Conservation (phyloP, 92 coral and sea anemone species). For the Chrysogorgia sp. region DNA sequence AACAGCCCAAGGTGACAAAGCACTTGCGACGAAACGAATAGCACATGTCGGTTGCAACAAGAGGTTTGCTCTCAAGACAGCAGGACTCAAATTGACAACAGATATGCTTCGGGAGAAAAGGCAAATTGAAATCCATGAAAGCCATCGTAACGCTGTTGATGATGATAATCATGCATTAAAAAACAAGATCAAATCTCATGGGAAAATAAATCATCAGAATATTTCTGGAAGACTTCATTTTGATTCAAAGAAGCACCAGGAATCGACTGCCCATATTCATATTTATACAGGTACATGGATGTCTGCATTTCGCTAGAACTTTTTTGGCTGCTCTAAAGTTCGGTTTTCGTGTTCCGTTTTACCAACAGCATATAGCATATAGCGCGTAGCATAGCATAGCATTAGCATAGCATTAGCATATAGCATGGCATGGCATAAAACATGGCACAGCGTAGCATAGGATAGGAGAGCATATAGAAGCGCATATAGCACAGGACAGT, state of each 20-base stretch:
- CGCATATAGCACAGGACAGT: too few species aligned
- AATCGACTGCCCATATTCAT: constrained; percentile 27
- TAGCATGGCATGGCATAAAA: too few species aligned
- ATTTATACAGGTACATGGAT: constrained; percentile 16
- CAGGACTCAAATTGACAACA: background rate
- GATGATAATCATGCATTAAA: background rate
- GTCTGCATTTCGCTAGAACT: background rate
- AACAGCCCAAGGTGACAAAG: background rate
- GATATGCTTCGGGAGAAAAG: background rate
- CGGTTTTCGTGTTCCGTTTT: too few species aligned
- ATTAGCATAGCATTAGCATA: too few species aligned
- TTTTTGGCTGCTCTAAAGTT: too few species aligned
- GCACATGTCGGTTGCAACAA: background rate
- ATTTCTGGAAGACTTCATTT: background rate
- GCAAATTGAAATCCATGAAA: background rate
- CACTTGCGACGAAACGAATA: background rate
- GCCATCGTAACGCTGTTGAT: background rate
- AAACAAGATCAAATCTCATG: background rate
- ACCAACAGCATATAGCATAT: too few species aligned
- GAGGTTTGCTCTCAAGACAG: background rate
- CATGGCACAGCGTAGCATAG: too few species aligned
- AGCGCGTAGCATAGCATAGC: too few species aligned
- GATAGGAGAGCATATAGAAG: too few species aligned
- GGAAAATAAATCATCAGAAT: too few species aligned
- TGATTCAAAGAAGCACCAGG: constrained; percentile 7